A percentile compares a stretch with the other conserved stretches of the same genome.
Evolutionary conservation across 2,797 vertebrate species (phyloP).

Genomic region (Pipistrellus nathusii): DNA sequence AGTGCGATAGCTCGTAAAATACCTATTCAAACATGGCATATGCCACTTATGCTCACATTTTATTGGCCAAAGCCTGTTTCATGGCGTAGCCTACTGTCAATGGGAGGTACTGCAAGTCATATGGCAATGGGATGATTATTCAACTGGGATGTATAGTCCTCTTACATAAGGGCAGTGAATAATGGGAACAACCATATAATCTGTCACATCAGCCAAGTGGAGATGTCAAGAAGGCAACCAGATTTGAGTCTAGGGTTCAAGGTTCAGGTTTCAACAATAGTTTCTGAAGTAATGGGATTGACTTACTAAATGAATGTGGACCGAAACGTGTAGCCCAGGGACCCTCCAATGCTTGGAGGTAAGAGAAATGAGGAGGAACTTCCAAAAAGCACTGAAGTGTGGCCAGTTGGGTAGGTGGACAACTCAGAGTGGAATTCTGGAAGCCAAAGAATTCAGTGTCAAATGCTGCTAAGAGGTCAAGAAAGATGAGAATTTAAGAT

Average conservation of each 20-base stretch:
- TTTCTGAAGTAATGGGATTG: background rate
- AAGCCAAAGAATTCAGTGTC: background rate
- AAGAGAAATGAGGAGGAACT: background rate
- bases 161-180: background rate
- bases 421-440: background rate
- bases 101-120: background rate
- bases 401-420: no score
- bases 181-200: background rate
- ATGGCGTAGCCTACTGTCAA: background rate
- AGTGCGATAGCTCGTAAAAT: background rate
- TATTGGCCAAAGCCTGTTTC: background rate
- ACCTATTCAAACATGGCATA: background rate
- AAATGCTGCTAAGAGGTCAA: background rate
- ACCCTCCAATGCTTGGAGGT: background rate
- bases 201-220: background rate
- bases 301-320: background rate
- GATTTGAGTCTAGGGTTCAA: background rate
- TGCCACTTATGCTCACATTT: background rate
- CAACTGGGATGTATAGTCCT: background rate
- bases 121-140: background rate
- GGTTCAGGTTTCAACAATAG: background rate
- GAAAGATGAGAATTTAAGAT: background rate
- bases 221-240: background rate
- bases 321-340: background rate
- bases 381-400: background rate